Base-by-base conservation (phyloP, 2,888 invertebrate genomes). In the Axea sp. region DNA sequence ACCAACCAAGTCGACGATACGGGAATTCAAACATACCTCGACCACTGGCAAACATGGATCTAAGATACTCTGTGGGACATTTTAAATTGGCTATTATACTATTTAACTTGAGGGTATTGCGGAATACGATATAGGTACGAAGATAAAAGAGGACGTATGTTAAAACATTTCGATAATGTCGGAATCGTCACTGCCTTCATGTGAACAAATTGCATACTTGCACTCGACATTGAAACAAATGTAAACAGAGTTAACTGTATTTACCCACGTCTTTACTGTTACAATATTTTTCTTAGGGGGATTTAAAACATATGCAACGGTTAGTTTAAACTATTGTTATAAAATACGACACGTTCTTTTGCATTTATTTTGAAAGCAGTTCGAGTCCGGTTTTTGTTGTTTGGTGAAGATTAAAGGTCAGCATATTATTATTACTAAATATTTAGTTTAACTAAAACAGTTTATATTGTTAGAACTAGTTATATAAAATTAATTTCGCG, bases 81-180 rank as follows among this genome's bases (percentile, higher is more conserved):
- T 87, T 87, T 87, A 87, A 87, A 87, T 87, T 87, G 87, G 86
- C 87, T 83, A 87, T 87, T 87, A 87, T 87, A 87, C 85, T 87
- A 87, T 87, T 87, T 87, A 87, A 87, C 87, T 87, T 87, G 83
- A 83, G 85, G 86, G 84, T 62, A 82, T 80, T 77, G 72, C 47
- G 45, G 78, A 60, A 75, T 65, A 68, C 37, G 57, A 51, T 67
- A 69, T 17, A 51, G 62, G 77, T 76, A 77, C 75, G 76, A 77
- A 75, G 76, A 76, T 76, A 77, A 79, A 74, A 77, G 76, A 73
- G 73, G 59, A 71, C 73, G 62, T 57, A 73, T 75, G 49, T 4
- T 51, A 28, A 45, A 69, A 45, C 39, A 37, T 67, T 51, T 26
- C 57, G 51, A 51, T 67, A 53, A 37, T 28, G 53, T 45, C 43